These are phyloP conservation scores for Malurus cyaneus DNA, from an alignment of 2,113 vertebrate genomes.

Conservation along the genomic window DNA sequence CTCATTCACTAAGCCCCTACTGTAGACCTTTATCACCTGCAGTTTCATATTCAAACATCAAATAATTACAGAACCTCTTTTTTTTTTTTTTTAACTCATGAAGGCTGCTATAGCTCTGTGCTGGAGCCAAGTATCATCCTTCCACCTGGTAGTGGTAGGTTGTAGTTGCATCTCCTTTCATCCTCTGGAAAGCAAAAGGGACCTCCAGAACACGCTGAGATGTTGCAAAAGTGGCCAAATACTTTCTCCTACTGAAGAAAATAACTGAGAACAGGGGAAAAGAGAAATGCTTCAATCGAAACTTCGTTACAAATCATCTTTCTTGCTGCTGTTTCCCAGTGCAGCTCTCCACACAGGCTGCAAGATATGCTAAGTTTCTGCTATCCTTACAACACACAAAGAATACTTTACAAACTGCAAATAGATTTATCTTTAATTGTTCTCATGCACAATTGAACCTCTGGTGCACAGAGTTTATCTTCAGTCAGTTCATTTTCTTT, in stretches of 20 bases:
- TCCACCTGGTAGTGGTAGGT: not conserved
- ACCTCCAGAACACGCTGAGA: not conserved
- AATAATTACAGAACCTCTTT: not conserved
- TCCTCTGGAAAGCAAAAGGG: not conserved
- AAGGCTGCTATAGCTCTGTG: not conserved
- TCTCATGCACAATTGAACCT: not conserved
- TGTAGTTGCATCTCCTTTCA: not conserved
- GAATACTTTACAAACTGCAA: not conserved
- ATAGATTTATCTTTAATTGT: not conserved
- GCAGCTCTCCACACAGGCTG: not conserved
- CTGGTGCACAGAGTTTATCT: not conserved
- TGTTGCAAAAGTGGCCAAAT: not conserved
- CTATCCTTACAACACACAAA: not conserved
- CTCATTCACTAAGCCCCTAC: not conserved
- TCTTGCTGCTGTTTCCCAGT: not conserved
- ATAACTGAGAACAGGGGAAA: not conserved
- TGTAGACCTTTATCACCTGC: not conserved
- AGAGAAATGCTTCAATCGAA: not conserved
- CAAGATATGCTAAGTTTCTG: not conserved
- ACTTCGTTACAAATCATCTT: not conserved
- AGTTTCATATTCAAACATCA: not conserved
- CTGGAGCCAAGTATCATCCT: not conserved
- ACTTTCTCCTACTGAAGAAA: not conserved
- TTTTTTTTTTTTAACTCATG: not conserved
- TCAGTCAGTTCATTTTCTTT: not conserved